Percentiles rank a stretch among this genome's conserved stretches.
These are phyloP conservation scores for Scleropages formosus DNA, from an alignment of 2,797 vertebrate species.

Conservation along the genomic window DNA sequence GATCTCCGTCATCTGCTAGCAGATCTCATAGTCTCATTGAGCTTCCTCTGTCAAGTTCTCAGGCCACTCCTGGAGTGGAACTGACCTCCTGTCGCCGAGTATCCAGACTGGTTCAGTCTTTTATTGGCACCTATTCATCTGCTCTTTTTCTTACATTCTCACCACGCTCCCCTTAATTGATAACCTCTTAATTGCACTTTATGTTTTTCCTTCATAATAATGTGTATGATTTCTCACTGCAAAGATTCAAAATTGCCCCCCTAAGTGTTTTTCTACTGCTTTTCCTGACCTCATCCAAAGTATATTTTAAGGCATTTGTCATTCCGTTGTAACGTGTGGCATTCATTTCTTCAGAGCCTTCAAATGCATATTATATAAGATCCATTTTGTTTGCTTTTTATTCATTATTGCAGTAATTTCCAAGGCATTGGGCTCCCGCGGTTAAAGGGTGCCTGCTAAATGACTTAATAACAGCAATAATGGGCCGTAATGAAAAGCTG, in stretches of 20 bases:
- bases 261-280: neutral
- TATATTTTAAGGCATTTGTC: neutral
- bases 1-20: neutral
- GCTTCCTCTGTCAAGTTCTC: neutral
- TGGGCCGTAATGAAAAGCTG: conserved; percentile 16
- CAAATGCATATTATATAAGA: neutral
- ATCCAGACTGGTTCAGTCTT: too few relatives aligned
- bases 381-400: neutral
- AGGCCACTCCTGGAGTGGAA: too few relatives aligned
- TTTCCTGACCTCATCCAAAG: neutral
- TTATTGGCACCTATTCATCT: too few relatives aligned
- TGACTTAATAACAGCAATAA: neutral
- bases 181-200: too few relatives aligned
- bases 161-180: neutral
- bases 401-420: neutral
- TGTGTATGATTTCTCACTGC: conserved; percentile 1
- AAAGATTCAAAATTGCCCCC: neutral
- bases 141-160: neutral
- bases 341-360: neutral
- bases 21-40: neutral
- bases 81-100: too few relatives aligned
- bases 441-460: neutral
- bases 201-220: neutral
- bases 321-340: neutral
- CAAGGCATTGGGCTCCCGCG: neutral